These are phyloP conservation scores for Xiphias gladius DNA, from an alignment of 2,113 vertebrate genomes.

Conservation along the genomic window DNA sequence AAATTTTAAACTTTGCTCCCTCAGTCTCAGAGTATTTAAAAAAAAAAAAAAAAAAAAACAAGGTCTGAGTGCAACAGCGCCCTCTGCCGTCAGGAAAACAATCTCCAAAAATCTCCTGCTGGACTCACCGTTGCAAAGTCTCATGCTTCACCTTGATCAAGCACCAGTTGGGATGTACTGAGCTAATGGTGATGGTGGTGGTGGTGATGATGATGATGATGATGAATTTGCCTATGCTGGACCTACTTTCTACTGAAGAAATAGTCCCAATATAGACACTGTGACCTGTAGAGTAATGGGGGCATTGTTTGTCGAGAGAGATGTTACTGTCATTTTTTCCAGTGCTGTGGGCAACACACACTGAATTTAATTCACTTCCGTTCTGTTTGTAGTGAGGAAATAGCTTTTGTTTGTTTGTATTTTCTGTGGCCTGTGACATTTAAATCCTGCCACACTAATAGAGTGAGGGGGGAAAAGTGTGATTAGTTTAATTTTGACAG, in stretches of 20 bases:
- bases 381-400: no score
- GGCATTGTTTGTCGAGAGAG: no score
- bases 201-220: background rate
- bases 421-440: no score
- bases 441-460: background rate
- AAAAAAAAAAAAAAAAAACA: no score
- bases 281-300: no score
- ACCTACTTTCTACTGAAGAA: no score
- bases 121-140: background rate
- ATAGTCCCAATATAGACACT: no score
- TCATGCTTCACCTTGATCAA: background rate
- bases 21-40: no score
- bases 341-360: no score
- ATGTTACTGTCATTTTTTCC: no score
- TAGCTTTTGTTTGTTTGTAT: no score
- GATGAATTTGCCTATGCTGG: background rate
- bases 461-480: background rate
- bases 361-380: no score
- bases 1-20: background rate
- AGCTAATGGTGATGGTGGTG: background rate
- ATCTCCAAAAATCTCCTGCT: background rate
- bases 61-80: background rate
- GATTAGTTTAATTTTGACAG: background rate
- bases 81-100: conserved; percentile 29
- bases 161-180: background rate